Evolutionary conservation across 1,140 invertebrate species (phyloP).

Genomic region (Eumaeus atala): DNA sequence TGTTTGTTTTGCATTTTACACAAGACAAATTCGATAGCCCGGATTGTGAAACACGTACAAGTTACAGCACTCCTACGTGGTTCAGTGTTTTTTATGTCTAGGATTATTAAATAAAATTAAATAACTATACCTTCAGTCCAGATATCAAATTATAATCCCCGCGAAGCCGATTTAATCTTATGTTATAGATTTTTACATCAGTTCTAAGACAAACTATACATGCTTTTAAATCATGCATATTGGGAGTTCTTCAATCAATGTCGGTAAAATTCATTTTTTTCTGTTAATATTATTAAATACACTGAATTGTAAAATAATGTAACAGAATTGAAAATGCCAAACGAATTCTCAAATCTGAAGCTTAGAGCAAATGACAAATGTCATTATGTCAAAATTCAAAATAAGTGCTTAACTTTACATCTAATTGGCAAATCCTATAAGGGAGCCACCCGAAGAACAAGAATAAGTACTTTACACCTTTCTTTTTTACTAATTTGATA

Average conservation of each 20-base stretch:
- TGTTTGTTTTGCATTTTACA: not conserved
- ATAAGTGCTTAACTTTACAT: no score
- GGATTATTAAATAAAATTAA: not conserved
- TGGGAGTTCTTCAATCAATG: slow-evolving; percentile 13
- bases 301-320: no score
- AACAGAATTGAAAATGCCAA: no score
- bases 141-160: slow-evolving; percentile 46
- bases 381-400: no score
- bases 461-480: no score
- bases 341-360: no score
- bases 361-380: no score
- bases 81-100: no score
- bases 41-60: not conserved
- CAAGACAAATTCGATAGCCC: not conserved
- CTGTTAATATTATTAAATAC: no score
- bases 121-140: slow-evolving; percentile 44
- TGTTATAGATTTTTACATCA: slow-evolving; percentile 40
- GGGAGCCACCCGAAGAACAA: no score
- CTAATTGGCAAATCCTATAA: no score
- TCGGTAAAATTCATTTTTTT: not conserved
- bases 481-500: no score
- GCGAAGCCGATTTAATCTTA: slow-evolving; percentile 40
- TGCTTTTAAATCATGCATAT: slow-evolving; percentile 51
- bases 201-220: slow-evolving; percentile 52
- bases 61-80: not conserved